Conservation (phyloP, 2,113 vertebrate genomes). For the Bos javanicus region DNA sequence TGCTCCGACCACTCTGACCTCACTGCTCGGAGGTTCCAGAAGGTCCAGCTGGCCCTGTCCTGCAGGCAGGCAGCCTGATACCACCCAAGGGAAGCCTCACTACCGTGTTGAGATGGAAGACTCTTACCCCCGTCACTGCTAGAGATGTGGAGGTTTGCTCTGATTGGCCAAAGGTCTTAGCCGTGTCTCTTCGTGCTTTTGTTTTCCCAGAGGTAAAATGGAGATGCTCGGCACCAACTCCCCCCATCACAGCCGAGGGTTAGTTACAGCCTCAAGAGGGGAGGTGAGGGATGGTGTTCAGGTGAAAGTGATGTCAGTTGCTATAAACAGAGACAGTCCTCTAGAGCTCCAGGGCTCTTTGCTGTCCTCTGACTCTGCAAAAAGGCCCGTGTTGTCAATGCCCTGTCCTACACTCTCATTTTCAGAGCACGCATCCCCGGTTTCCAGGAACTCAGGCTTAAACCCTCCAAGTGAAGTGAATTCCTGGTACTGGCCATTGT, state of each 20-base stretch:
- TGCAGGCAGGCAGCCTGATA: neutral
- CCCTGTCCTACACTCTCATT: neutral
- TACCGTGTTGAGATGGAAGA: neutral
- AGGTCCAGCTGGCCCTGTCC: neutral
- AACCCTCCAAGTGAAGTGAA: neutral
- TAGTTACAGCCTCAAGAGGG: neutral
- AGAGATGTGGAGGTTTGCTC: neutral
- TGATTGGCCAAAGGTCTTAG: neutral
- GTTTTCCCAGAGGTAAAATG: neutral
- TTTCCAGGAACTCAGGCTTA: neutral
- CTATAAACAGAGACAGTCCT: neutral
- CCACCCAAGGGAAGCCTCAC: neutral
- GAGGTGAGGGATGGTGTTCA: neutral
- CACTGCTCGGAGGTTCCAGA: neutral
- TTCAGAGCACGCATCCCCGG: neutral
- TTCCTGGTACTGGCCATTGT: neutral
- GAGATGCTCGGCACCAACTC: neutral
- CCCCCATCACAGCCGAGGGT: neutral
- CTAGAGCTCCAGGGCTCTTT: neutral
- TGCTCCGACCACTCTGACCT: too few relatives aligned
- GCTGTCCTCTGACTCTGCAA: neutral
- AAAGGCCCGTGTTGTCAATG: neutral
- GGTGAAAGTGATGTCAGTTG: neutral
- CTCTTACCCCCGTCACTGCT: neutral
- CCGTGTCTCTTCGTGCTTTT: neutral